These are phyloP conservation scores for Parambassis ranga DNA, from an alignment of 2,797 vertebrate species.

Conservation along the genomic window DNA sequence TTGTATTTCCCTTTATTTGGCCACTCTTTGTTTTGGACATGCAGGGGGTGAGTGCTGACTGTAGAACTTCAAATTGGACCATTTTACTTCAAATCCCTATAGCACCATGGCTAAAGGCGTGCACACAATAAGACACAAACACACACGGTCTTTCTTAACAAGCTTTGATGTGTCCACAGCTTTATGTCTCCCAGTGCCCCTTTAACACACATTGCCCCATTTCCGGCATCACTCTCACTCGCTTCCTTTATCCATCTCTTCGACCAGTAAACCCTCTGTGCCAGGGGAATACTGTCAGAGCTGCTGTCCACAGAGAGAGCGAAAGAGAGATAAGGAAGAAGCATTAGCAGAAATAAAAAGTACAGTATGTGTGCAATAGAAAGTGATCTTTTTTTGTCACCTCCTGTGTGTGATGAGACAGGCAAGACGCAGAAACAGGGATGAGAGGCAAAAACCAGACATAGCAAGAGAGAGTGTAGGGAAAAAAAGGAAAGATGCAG, in stretches of 20 bases:
- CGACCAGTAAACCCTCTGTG: constrained; percentile 33
- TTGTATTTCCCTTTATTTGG: too few relatives aligned
- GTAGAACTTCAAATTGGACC: background rate
- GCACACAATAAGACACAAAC: background rate
- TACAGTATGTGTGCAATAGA: constrained; percentile 28
- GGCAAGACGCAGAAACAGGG: constrained; percentile 9
- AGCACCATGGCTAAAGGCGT: background rate
- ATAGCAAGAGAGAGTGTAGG: background rate
- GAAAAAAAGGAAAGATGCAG: constrained; percentile 12
- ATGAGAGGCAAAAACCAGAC: constrained; percentile 4
- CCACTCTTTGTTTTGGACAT: background rate
- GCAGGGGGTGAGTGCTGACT: background rate
- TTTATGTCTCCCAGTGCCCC: constrained; percentile 15
- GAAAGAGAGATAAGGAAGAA: background rate
- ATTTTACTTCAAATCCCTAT: background rate
- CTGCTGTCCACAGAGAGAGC: constrained; percentile 12
- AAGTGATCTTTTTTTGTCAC: constrained; percentile 33
- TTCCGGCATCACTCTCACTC: constrained; percentile 17
- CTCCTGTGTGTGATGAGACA: constrained; percentile 29
- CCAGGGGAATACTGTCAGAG: constrained; percentile 35
- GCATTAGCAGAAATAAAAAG: constrained; percentile 24
- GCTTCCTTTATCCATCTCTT: constrained; percentile 36
- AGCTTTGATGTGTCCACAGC: constrained; percentile 6
- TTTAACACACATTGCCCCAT: constrained; percentile 1
- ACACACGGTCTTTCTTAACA: too few relatives aligned